Percentiles rank a stretch among this genome's conserved stretches.
Conservation (phyloP, 2,797 vertebrate genomes). For the Sebastes oblongus region DNA sequence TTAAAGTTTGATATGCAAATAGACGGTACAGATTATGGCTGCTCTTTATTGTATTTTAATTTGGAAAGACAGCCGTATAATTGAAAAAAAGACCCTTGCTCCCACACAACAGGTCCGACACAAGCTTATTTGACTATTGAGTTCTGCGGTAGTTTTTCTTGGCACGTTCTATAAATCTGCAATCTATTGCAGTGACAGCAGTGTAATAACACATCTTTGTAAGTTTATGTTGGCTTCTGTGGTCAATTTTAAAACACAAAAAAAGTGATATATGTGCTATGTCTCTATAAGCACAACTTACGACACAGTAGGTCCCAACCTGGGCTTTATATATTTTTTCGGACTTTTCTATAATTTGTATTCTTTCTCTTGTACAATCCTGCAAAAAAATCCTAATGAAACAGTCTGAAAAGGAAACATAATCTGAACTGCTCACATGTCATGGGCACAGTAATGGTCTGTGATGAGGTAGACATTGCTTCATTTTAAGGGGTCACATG, state of each 20-base stretch:
- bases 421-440: background rate
- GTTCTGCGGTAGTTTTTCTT: constrained; percentile 1
- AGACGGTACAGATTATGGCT: background rate
- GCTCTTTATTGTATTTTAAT: background rate
- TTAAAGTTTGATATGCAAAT: background rate
- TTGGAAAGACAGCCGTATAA: background rate
- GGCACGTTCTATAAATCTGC: background rate
- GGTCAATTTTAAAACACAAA: background rate
- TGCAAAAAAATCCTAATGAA: background rate
- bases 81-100: background rate
- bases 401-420: background rate
- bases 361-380: background rate
- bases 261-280: background rate
- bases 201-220: background rate
- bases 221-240: background rate
- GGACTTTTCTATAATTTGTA: background rate
- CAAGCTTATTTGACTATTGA: background rate
- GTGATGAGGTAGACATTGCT: background rate
- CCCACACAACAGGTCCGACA: background rate
- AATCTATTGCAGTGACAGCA: background rate
- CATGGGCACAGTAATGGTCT: background rate
- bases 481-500: background rate
- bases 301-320: background rate
- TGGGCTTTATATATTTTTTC: background rate
- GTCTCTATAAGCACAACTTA: background rate